These are phyloP conservation scores for Leucophenga maculata DNA, from an alignment of 2,888 invertebrate genomes.

Conservation along the genomic window DNA sequence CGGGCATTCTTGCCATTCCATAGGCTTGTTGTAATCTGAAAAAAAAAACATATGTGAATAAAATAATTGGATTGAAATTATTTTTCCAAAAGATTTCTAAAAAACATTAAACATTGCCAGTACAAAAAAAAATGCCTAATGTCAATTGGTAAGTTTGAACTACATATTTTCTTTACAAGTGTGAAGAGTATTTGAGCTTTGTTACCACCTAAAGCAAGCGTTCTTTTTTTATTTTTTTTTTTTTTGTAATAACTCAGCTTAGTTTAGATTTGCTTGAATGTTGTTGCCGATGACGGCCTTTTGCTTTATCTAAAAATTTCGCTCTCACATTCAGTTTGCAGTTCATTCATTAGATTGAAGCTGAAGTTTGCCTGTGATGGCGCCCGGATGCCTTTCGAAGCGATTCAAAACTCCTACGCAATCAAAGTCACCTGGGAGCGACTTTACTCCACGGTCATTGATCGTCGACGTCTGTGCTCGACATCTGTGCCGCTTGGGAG, in stretches of 20 bases:
- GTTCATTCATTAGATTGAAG: background rate
- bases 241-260: background rate
- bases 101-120: too few species aligned
- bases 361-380: background rate
- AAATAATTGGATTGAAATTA: too few species aligned
- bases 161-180: too few species aligned
- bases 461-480: background rate
- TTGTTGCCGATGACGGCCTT: background rate
- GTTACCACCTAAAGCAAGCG: background rate
- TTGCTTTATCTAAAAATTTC: conserved; percentile 4
- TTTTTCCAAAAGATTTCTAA: too few species aligned
- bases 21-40: too few species aligned
- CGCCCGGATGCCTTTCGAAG: conserved; percentile 6
- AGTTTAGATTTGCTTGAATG: background rate
- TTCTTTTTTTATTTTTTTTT: too few species aligned
- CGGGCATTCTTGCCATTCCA: too few species aligned
- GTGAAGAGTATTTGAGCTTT: background rate
- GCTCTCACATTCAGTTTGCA: background rate
- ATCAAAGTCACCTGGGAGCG: background rate
- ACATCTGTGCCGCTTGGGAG: background rate
- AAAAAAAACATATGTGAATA: too few species aligned
- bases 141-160: too few species aligned
- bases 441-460: conserved; percentile 12
- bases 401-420: conserved; percentile 16
- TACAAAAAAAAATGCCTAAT: too few species aligned